phyloP scores from a whole-genome alignment of 2,888 invertebrate genomes.

The Zele albiditarsus region DNA sequence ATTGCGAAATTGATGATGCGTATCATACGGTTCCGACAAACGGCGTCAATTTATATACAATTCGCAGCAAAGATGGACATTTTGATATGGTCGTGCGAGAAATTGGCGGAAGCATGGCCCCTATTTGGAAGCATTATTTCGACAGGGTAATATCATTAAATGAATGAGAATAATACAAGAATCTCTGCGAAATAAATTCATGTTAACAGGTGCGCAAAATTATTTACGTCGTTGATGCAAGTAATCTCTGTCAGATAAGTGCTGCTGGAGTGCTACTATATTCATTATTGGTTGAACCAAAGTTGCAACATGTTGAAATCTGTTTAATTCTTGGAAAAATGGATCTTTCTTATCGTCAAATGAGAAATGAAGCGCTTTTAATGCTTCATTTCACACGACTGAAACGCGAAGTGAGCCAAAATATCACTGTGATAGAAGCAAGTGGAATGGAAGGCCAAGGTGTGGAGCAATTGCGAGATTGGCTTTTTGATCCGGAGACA shows the following conservation, averaged over 20 bases:
- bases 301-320: constrained; percentile 80
- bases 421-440: constrained; percentile 82
- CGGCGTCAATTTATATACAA: constrained; percentile 84
- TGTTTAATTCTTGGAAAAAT: constrained; percentile 84
- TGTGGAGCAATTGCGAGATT: constrained; percentile 79
- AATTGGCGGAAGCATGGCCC: constrained; percentile 87
- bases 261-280: constrained; percentile 88
- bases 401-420: constrained; percentile 80
- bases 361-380: constrained; percentile 88
- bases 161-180: not conserved
- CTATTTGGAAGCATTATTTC: constrained; percentile 86
- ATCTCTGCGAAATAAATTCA: not conserved
- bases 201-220: constrained; percentile 71
- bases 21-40: constrained; percentile 86
- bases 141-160: constrained; percentile 70
- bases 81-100: constrained; percentile 80
- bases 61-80: constrained; percentile 75
- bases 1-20: constrained; percentile 83
- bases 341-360: constrained; percentile 90
- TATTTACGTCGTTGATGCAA: constrained; percentile 87
- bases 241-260: constrained; percentile 89
- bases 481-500: constrained; percentile 72
- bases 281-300: constrained; percentile 83
- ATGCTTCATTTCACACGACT: constrained; percentile 86
- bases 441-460: constrained; percentile 84